Percentiles rank a stretch among this genome's conserved stretches.
phyloP scores from a whole-genome alignment of 1,140 invertebrate species.

The Zaprionus davidi region DNA sequence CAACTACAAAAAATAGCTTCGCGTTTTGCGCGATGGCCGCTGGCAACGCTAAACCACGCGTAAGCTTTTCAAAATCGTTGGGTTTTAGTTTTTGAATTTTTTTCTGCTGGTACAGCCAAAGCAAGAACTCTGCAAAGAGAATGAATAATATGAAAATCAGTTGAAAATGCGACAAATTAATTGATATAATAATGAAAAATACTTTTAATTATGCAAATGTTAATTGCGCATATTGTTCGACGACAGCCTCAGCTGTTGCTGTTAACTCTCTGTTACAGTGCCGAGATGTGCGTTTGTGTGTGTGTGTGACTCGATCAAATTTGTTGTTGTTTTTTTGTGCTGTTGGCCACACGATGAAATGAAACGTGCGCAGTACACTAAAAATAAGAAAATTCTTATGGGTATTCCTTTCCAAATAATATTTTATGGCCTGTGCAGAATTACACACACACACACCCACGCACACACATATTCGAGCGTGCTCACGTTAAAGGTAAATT shows the following conservation, averaged over 20 bases:
- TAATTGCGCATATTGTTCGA: constrained; percentile 38
- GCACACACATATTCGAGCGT: too few relatives aligned
- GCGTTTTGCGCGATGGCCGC: constrained; percentile 53
- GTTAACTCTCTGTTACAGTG: constrained; percentile 37
- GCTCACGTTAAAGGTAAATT: constrained; percentile 1
- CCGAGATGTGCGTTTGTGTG: constrained; percentile 5
- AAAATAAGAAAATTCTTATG: constrained; percentile 27
- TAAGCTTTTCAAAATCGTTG: constrained; percentile 26
- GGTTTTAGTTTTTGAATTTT: constrained; percentile 5
- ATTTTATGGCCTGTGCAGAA: constrained; percentile 8
- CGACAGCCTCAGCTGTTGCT: constrained; percentile 40
- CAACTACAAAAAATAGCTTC: constrained; percentile 44
- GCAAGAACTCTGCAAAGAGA: constrained; percentile 45
- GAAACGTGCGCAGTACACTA: constrained; percentile 49
- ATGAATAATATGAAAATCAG: neutral
- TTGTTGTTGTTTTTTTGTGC: constrained; percentile 27
- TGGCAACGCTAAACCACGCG: constrained; percentile 49
- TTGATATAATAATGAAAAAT: constrained; percentile 7
- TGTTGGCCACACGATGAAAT: constrained; percentile 13
- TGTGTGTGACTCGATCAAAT: constrained; percentile 15
- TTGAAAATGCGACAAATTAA: neutral
- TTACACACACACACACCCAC: constrained; percentile 1
- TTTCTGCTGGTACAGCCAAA: constrained; percentile 20
- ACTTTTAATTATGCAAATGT: constrained; percentile 31
- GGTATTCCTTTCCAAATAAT: constrained; percentile 24